These are phyloP conservation scores for Perdita meconis DNA, from an alignment of 2,888 invertebrate genomes.

Conservation along the genomic window DNA sequence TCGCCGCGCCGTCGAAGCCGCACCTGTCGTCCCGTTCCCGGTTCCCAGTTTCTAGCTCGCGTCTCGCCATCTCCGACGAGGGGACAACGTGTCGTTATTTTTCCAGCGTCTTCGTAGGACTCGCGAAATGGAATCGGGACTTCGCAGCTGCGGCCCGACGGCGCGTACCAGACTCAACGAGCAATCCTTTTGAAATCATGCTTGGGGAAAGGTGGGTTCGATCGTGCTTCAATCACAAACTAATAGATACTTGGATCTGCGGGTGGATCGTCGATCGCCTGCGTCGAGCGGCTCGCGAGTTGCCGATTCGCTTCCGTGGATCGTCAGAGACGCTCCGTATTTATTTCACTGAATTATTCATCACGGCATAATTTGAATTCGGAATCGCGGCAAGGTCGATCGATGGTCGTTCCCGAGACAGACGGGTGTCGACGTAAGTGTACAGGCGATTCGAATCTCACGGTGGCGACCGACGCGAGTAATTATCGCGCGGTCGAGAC, in stretches of 20 bases:
- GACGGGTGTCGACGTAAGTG: neutral
- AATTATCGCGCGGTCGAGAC: constrained; percentile 20
- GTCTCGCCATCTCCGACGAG: no score
- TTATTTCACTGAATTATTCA: no score
- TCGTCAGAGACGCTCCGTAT: no score
- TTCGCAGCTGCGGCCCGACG: constrained; percentile 45
- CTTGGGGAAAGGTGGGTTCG: constrained; percentile 35
- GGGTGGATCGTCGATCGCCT: neutral
- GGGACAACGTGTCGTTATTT: no score
- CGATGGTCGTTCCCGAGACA: no score
- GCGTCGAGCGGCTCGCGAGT: no score
- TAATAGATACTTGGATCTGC: constrained; percentile 7
- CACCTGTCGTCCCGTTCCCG: constrained; percentile 31
- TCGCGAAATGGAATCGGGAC: neutral
- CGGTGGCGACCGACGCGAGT: constrained; percentile 24
- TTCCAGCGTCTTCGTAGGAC: no score
- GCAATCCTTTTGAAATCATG: constrained; percentile 18
- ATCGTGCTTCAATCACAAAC: constrained; percentile 35
- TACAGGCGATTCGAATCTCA: constrained; percentile 20
- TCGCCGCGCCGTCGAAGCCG: constrained; percentile 22
- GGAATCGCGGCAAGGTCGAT: no score
- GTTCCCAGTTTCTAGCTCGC: no score
- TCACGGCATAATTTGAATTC: no score
- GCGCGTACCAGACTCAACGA: constrained; percentile 30
- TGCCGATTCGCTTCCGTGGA: no score